Conservation (phyloP, 2,797 vertebrate genomes). For the Potorous gilbertii region DNA sequence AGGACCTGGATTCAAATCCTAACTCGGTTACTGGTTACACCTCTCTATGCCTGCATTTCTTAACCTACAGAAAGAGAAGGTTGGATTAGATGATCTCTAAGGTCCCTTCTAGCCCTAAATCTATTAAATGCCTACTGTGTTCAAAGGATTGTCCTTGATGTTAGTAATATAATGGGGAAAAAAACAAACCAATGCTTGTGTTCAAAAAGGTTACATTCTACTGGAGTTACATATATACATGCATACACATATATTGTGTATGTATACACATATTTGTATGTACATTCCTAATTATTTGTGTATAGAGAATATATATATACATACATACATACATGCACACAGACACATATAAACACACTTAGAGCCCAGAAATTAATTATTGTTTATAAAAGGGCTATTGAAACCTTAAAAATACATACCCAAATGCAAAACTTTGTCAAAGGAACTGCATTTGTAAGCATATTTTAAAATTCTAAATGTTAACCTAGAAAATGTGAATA, state of each 20-base stretch:
- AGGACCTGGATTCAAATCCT: background rate
- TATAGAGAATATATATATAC: background rate
- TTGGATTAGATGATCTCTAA: background rate
- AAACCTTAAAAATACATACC: background rate
- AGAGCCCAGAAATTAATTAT: background rate
- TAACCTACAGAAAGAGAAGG: background rate
- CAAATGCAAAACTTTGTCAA: background rate
- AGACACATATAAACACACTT: background rate
- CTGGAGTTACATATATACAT: background rate
- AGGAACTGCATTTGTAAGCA: background rate
- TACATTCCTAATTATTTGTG: background rate
- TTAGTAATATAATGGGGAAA: background rate
- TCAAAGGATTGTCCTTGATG: background rate
- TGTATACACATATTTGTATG: background rate
- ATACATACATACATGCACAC: no score
- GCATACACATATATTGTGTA: background rate
- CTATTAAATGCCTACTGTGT: background rate
- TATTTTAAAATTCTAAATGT: slow-evolving; percentile 16
- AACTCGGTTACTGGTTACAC: background rate
- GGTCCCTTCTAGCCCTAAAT: background rate
- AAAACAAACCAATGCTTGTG: background rate
- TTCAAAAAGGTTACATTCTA: background rate
- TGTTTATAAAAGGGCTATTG: background rate
- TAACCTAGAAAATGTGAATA: slow-evolving; percentile 16
- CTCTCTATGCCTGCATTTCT: background rate